Evolutionary conservation across 2,113 vertebrate species (phyloP), one percentile per base, ranked within the genome.

Genomic region (Notarius quadriscutis): DNA sequence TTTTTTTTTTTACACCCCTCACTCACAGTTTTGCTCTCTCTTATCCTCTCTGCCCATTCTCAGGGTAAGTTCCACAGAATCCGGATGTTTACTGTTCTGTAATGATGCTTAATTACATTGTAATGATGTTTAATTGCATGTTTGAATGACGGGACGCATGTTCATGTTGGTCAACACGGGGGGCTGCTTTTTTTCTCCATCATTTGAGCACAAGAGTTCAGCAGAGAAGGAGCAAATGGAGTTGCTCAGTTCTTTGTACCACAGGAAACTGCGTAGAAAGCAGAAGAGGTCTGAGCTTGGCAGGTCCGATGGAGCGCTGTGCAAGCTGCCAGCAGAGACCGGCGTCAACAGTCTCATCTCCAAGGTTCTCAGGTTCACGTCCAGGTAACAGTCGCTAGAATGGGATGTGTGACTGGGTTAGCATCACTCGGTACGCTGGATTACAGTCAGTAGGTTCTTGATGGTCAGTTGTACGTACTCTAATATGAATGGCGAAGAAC

Each of bases 341-440:
- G 92, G 90, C 18, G 71, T 92, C 67, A 90, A 92, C 86, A 91
- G 94, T 17, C 87, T 96, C 87, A 93, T 95, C 84, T 94, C 93
- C 81, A 94, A 89, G 87, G 93, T 96, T 84, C 93, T 96, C 85
- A 90, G 94, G 84, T 94, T 95, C 90, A 94, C 94, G 11, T 62
- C 91, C 90, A 95, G 81, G 57, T 87, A 78, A 83, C 51, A 15
- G 2, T 34, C 2, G 1, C 51, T 62, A 57, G 50, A 81, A 22
- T 62, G 22, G n/a, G 30, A 25, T 80, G 17, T 58, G 55, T n/a
- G 57, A 25, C 10, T 20, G 57, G 30, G 34, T 41, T 34, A 34
- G 78, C 15, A 22, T 80, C 15, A 9, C 17, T 55, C 12, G 18
- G 9, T 41, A 53, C 53, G 18, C 25, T 58, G 78, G 55, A 58